These are phyloP conservation scores for Nesogale talazaci DNA, from an alignment of 2,113 vertebrate genomes.

Conservation along the genomic window DNA sequence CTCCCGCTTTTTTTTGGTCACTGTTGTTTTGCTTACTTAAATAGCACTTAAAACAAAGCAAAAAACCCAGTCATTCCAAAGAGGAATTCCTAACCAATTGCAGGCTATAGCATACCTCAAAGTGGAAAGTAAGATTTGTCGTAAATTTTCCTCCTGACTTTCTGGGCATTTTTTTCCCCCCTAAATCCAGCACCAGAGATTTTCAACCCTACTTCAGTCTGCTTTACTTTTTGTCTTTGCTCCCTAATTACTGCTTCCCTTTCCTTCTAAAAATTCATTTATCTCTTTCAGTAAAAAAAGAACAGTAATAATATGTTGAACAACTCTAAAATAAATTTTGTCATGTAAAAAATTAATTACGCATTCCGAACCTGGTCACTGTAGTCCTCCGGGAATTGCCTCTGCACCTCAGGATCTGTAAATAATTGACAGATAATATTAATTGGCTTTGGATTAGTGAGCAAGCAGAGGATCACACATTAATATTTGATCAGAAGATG, in stretches of 20 bases:
- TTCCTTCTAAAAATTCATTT: constrained; percentile 88
- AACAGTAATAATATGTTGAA: constrained; percentile 90
- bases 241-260: constrained; percentile 86
- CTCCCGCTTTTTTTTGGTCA: constrained; percentile 43
- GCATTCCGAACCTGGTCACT: constrained; percentile 99
- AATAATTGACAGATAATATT: constrained; percentile 99
- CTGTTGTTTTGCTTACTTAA: constrained; percentile 39
- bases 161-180: constrained; percentile 50
- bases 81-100: constrained; percentile 82
- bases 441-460: constrained; percentile 99
- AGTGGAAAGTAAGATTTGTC: constrained; percentile 81
- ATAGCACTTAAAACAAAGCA: not conserved
- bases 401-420: constrained; percentile 99
- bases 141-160: constrained; percentile 79
- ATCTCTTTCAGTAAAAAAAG: constrained; percentile 88
- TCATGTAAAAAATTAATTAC: constrained; percentile 97
- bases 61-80: constrained; percentile 67
- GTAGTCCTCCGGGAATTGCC: constrained; percentile 98
- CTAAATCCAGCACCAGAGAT: constrained; percentile 70
- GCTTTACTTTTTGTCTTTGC: constrained; percentile 82
- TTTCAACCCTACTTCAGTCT: constrained; percentile 75
- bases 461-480: constrained; percentile 99
- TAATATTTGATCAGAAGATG: constrained; percentile 99
- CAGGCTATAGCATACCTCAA: constrained; percentile 74
- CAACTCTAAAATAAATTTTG: constrained; percentile 91